Conservation (phyloP, 1,140 invertebrate genomes). For the Euura saliciscinereae region DNA sequence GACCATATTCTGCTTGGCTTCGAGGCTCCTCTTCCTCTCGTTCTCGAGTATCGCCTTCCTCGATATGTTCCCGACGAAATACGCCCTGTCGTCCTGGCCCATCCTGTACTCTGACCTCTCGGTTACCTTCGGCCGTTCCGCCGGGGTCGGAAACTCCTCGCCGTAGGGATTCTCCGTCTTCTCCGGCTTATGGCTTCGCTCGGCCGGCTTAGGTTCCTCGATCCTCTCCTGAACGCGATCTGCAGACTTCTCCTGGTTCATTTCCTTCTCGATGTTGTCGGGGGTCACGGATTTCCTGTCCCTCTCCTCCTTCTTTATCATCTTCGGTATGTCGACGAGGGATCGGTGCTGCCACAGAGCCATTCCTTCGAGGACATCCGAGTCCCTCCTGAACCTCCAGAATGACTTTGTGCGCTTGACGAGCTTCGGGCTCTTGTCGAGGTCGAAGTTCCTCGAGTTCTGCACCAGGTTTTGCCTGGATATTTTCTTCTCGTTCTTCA, state of each 20-base stretch:
- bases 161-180: constrained; percentile 38
- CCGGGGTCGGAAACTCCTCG: constrained; percentile 52
- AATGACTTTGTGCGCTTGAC: constrained; percentile 84
- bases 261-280: constrained; percentile 47
- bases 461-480: constrained; percentile 49
- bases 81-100: constrained; percentile 56
- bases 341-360: constrained; percentile 84
- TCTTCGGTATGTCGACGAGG: constrained; percentile 69
- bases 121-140: constrained; percentile 57
- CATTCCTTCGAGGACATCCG: constrained; percentile 82
- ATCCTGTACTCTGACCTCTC: constrained; percentile 62
- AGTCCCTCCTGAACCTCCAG: constrained; percentile 77
- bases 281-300: constrained; percentile 47
- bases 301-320: constrained; percentile 61
- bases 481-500: constrained; percentile 46
- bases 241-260: constrained; percentile 44
- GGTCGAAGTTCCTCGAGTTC: neutral
- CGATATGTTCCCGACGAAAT: constrained; percentile 56
- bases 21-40: constrained; percentile 64
- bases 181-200: constrained; percentile 51
- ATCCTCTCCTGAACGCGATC: constrained; percentile 17
- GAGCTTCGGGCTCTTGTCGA: constrained; percentile 55
- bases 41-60: constrained; percentile 62
- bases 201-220: constrained; percentile 54
- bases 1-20: constrained; percentile 54